Percentiles rank a stretch among this genome's conserved stretches.
These are phyloP conservation scores for Lepidothrix coronata DNA, from an alignment of 2,113 vertebrate species.

Conservation along the genomic window DNA sequence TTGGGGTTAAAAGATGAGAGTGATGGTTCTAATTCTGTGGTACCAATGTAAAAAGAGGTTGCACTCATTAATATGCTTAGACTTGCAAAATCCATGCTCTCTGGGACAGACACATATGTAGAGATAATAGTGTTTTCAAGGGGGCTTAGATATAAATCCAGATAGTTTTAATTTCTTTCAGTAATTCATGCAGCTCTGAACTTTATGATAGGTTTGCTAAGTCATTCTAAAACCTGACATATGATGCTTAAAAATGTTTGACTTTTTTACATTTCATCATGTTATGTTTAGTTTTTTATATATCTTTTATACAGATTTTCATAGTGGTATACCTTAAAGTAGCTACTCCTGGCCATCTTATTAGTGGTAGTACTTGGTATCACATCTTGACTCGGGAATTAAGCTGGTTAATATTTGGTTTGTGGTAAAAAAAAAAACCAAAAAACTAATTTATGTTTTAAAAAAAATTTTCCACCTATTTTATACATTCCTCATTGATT, in stretches of 20 bases:
- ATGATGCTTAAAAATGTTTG: neutral
- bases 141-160: neutral
- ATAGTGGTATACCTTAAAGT: neutral
- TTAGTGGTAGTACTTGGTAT: neutral
- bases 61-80: neutral
- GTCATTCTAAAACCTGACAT: neutral
- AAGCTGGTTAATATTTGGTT: neutral
- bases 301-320: neutral
- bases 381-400: neutral
- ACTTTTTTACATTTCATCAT: neutral
- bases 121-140: neutral
- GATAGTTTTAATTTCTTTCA: neutral
- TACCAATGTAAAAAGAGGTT: neutral
- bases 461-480: neutral
- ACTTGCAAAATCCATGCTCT: neutral
- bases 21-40: neutral
- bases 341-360: neutral
- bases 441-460: neutral
- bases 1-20: neutral
- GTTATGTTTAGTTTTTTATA: slow-evolving; percentile 18
- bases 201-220: neutral
- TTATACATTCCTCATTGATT: neutral
- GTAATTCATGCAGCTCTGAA: neutral
- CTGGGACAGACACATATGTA: neutral
- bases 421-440: neutral